Evolutionary conservation across 2,888 invertebrate genomes (phyloP), one percentile per base, ranked within the genome.

Genomic region (Labia minor): DNA sequence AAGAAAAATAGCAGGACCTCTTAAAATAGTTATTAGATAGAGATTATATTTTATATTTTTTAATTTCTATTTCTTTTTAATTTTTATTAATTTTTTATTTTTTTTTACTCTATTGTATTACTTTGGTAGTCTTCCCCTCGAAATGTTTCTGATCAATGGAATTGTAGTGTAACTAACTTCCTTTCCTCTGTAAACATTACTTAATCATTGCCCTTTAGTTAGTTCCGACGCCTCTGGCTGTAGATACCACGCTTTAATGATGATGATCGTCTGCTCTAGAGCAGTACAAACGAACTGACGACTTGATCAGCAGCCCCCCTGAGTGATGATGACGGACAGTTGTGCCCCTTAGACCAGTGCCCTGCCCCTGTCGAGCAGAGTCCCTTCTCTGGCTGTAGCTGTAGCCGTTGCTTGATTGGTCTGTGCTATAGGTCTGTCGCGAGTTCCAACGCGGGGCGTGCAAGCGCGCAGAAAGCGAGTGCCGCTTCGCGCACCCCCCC

Each of bases 401-500:
- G 86, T 91, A 62, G 20, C 69, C 68, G 68, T 68, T 70, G 70
- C 70, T 70, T 70, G 68, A 67, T 70, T 69, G 68, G 66, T 71
- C 70, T 70, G 70, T 70, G 69, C 70, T 69, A 70, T 76, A 82
- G 81, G 81, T 82, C 74, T 82, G 95, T 90, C 94, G 95, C 85
- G 95, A 96, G 88, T 95, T 89, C 89, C 91, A 92, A 89, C 92
- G 95, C 83, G 95, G 95, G 85, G 92, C 92, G 86, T 96, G 95
- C 88, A 92, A 94, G 87, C 92, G 95, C 83, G 89, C 91, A 81
- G 94, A 94, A 86, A 87, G 89, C 81, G 95, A 95, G 87, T 96
- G 95, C 88, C 94, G 95, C 86, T 95, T 92, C 89, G 95, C 95
- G 85, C 95, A 95, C 87, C 95, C 95, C 85, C 89, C 93, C 85